Percentiles rank a stretch among this genome's conserved stretches.
Evolutionary conservation across 2,797 vertebrate genomes (phyloP).

Genomic region (Clarias fuscus): DNA sequence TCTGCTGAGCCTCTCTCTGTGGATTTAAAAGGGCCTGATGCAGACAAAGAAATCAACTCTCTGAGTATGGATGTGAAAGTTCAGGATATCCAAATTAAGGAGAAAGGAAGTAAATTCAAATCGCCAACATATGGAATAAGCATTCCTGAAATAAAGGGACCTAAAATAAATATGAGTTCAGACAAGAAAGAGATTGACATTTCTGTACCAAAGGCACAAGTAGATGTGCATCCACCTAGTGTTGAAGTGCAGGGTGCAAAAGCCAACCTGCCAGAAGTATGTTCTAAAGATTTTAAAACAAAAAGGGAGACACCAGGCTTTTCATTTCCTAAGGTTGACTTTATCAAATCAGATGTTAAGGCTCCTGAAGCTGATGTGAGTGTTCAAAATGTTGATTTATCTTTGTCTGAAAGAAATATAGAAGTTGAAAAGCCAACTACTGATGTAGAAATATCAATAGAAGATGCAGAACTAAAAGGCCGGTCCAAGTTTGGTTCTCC

Average conservation of each 20-base stretch:
- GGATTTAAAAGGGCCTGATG: fast-evolving
- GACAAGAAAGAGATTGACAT: conserved; percentile 31
- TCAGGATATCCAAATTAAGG: conserved; percentile 28
- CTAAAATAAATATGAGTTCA: conserved; percentile 22
- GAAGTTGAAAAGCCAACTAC: background rate
- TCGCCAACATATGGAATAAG: conserved; percentile 62
- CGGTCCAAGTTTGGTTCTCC: too few relatives aligned
- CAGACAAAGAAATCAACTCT: background rate
- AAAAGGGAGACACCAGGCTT: background rate
- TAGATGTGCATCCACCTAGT: too few relatives aligned
- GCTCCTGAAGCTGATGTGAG: background rate
- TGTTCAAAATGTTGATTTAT: conserved; percentile 13
- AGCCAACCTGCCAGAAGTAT: background rate
- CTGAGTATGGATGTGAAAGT: background rate
- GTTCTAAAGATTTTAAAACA: background rate
- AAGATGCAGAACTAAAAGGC: background rate
- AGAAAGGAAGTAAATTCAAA: conserved; percentile 46
- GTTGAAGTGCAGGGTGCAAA: background rate
- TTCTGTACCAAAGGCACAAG: conserved; percentile 24
- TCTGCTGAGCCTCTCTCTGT: background rate
- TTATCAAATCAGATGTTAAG: background rate
- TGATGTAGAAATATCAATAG: conserved; percentile 7
- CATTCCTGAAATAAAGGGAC: conserved; percentile 42
- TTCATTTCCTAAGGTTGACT: background rate
- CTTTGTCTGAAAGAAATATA: conserved; percentile 21